Conservation (phyloP, 2,888 invertebrate species). For the Ischnura elegans region DNA sequence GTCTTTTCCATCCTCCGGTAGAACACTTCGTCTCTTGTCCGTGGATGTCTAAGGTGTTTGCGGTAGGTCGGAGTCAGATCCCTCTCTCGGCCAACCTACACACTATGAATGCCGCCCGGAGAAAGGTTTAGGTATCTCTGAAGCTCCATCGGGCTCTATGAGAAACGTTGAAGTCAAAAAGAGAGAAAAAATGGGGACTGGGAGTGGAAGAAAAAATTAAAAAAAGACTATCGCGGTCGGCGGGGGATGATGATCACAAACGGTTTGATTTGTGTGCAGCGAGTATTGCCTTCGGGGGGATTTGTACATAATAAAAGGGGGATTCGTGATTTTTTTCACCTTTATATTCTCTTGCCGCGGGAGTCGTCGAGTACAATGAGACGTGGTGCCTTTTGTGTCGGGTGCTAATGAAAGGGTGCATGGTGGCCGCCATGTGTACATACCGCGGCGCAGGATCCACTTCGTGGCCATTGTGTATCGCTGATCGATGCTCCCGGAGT, state of each 20-base stretch:
- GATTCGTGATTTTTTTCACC: neutral
- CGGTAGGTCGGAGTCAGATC: neutral
- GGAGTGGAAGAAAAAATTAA: neutral
- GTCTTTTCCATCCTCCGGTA: neutral
- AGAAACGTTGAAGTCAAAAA: neutral
- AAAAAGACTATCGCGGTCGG: neutral
- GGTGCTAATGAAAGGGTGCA: slow-evolving; percentile 14
- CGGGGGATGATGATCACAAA: neutral
- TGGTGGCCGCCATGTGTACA: neutral
- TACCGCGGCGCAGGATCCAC: neutral
- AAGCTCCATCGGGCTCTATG: neutral
- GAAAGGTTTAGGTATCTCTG: neutral
- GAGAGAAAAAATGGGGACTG: neutral
- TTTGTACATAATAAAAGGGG: neutral
- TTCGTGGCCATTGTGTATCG: neutral
- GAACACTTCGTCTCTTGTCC: neutral
- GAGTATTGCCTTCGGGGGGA: neutral
- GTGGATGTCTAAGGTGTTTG: neutral
- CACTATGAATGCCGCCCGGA: neutral
- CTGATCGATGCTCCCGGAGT: slow-evolving; percentile 4
- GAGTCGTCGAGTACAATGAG: neutral
- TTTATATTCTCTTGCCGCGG: neutral
- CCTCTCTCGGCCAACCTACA: neutral
- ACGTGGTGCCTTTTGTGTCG: neutral
- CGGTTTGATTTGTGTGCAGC: slow-evolving; percentile 19